Evolutionary conservation across 2,888 invertebrate species (phyloP), one percentile per base, ranked within the genome.

Genomic region (Helicoverpa assulta): DNA sequence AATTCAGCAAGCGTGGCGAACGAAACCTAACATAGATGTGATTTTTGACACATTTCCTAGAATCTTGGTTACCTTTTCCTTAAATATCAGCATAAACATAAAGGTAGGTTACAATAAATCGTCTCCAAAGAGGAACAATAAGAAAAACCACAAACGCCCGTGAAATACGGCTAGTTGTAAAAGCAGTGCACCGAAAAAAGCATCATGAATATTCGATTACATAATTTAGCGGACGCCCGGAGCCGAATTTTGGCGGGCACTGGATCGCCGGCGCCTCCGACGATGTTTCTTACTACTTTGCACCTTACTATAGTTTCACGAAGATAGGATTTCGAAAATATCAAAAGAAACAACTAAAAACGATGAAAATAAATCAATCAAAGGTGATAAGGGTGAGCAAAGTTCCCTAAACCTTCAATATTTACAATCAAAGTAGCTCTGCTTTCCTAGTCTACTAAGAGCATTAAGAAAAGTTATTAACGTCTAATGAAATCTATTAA

Each of bases 161-260:
- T 73, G 78, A 69, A 82, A 76, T 70, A 78, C 59, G 76, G 77
- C 85, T 87, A 86, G 84, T 82, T 70, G 73, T 62, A 83, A 89
- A 87, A 86, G 80, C 83, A 85, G 81, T 89, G 88, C 87, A 89
- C 81, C 86, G 76, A 79, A 89, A 89, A 89, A 89, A 79, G 78
- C 80, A 82, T 89, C 87, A 87, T 90, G 89, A 89, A 92, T 93
- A 93, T 91, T 89, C 89, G 89, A 92, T 94, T 93, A 93, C 90
- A 92, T 94, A 93, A 94, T 90, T 91, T 89, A 90, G 86, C 84
- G 88, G 83, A 85, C 81, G 69, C 73, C 65, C 82, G 83, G 85
- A 85, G 85, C 80, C 84, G 76, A 85, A 83, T 83, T 86, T 86
- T 80, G 84, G 83, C 84, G 83, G 83, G 67, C 83, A 78, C 80